A percentile compares a stretch with the other conserved stretches of the same genome.
These are phyloP conservation scores for Gerris lacustris DNA, from an alignment of 2,888 invertebrate genomes.

Conservation along the genomic window DNA sequence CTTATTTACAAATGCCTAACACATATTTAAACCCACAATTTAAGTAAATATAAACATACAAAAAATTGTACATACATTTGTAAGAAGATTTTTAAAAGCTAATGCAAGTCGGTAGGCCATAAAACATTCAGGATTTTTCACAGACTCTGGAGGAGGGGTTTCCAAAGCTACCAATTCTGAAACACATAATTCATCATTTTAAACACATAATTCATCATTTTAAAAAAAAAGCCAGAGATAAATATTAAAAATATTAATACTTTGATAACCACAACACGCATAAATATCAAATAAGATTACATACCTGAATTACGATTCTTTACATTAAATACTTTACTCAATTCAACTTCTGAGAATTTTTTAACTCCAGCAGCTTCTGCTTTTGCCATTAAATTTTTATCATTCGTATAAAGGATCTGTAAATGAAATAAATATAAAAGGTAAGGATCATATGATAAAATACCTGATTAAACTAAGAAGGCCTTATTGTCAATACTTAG, in stretches of 20 bases:
- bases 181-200: neutral
- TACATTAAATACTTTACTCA: neutral
- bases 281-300: no score
- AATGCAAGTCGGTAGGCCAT: neutral
- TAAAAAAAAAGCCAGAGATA: no score
- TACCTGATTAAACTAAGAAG: no score
- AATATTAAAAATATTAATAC: neutral
- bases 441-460: no score
- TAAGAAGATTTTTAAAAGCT: constrained; percentile 4
- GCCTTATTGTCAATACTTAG: no score
- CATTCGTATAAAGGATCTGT: neutral
- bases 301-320: neutral
- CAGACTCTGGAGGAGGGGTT: neutral
- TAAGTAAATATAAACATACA: no score
- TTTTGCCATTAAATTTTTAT: neutral
- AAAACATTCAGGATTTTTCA: neutral
- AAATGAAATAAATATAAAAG: neutral
- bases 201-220: no score
- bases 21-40: no score
- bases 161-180: neutral
- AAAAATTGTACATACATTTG: no score
- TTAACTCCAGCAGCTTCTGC: constrained; percentile 6
- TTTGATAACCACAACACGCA: neutral
- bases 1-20: no score
- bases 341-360: neutral